Evolutionary conservation across 2,888 invertebrate species (phyloP), one percentile per base, ranked within the genome.

Genomic region (Euphydryas editha): DNA sequence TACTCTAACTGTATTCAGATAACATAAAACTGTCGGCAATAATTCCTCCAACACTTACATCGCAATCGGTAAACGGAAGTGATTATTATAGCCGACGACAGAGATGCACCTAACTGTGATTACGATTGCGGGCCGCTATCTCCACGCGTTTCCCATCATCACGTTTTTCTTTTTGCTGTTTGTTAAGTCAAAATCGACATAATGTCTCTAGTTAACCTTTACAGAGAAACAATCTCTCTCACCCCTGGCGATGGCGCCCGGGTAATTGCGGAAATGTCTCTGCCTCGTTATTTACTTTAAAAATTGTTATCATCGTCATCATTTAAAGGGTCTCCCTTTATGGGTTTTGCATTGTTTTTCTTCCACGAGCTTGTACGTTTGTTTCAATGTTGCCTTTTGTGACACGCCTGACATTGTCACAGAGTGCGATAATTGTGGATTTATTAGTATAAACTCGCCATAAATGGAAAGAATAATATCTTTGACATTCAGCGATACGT

Each of bases 181-280:
- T 78, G 78, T 71, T 75, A 78, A 75, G 78, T 80, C 84, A 83
- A 85, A 83, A 85, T 84, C 78, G 79, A 77, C 77, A 81, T 81
- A 81, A 87, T 84, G 82, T 73, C 76, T 75, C 85, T 84, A 82
- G 86, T 90, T 90, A 86, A 89, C 87, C 88, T 88, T 88, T 86
- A 80, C 80, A 76, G 77, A 75, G 80, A 81, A 80, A 81, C 82
- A 81, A 84, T 85, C 82, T 80, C 54, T 85, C 82, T 80, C 54
- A 81, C 70, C 79, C 76, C 75, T 76, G 83, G 80, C 82, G 80
- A 75, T 76, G 83, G 80, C 82, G 80, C 78, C 80, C 46, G 49
- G 55, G 75, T 82, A 85, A 89, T 88, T 88, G 87, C 86, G 90
- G 90, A 90, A 91, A 85, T 59, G 55, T 49, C 69, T 63, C 69